Evolutionary conservation across 2,797 vertebrate genomes (phyloP).

Genomic region (Balearica regulorum): DNA sequence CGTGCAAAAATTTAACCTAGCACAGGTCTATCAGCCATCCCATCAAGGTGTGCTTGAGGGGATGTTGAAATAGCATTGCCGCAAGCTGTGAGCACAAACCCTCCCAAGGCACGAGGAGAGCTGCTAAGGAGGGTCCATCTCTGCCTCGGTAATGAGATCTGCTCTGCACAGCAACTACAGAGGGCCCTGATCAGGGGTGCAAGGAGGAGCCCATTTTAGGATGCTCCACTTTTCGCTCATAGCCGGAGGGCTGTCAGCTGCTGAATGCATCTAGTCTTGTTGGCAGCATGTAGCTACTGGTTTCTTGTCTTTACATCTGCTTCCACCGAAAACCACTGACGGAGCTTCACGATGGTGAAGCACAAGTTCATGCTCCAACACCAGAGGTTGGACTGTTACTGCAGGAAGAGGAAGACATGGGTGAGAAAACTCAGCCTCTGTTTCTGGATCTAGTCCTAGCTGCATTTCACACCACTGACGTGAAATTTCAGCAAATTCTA

Average conservation of each 20-base stretch:
- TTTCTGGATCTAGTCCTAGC: too few relatives aligned
- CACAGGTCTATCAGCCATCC: not conserved
- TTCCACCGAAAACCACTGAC: not conserved
- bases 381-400: not conserved
- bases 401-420: not conserved
- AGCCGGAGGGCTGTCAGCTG: not conserved
- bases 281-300: not conserved
- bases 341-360: not conserved
- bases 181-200: not conserved
- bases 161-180: not conserved
- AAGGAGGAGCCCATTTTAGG: not conserved
- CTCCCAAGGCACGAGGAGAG: not conserved
- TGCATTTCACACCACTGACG: not conserved
- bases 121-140: not conserved
- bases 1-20: not conserved
- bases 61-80: not conserved
- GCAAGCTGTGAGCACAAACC: not conserved
- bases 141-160: not conserved
- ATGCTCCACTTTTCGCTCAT: not conserved
- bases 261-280: not conserved
- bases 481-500: not conserved
- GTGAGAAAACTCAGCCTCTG: not conserved
- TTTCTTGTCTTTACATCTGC: not conserved
- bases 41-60: not conserved
- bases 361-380: not conserved